These are phyloP conservation scores for Camelus dromedarius DNA, from an alignment of 2,113 vertebrate species.

Conservation along the genomic window DNA sequence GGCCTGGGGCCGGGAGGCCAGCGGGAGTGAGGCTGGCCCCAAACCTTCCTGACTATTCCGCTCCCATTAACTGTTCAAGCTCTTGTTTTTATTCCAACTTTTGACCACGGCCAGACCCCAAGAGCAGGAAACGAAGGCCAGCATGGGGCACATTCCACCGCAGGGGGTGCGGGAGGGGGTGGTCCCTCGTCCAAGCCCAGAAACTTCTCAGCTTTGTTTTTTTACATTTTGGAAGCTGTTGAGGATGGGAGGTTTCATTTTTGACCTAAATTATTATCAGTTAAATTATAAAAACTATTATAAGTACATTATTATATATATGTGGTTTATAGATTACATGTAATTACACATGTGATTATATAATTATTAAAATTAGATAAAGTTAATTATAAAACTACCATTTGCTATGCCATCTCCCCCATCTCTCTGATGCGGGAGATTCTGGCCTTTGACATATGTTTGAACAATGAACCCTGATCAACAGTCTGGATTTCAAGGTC, in stretches of 20 bases:
- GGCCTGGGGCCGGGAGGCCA: background rate
- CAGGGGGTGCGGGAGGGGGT: rapidly evolving
- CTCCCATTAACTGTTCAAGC: rapidly evolving
- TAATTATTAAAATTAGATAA: background rate
- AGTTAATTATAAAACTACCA: background rate
- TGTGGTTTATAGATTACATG: background rate
- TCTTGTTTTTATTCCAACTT: background rate
- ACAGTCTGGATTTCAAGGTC: background rate
- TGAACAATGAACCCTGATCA: background rate
- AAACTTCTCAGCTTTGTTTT: rapidly evolving
- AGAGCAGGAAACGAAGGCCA: background rate
- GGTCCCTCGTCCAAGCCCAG: rapidly evolving
- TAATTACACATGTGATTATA: background rate
- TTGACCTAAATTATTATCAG: background rate
- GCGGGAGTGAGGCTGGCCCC: too few species aligned
- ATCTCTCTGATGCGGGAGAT: rapidly evolving
- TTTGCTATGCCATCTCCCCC: background rate
- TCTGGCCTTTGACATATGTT: rapidly evolving
- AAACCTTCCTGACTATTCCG: background rate
- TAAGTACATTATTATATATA: background rate
- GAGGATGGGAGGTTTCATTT: background rate
- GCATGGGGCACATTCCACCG: too few species aligned
- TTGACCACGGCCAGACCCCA: too few species aligned
- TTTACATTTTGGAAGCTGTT: background rate
- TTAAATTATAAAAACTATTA: background rate